A percentile compares a stretch with the other conserved stretches of the same genome.
These are phyloP conservation scores for Synanthedon tipuliformis DNA, from an alignment of 2,888 invertebrate species.

Conservation along the genomic window DNA sequence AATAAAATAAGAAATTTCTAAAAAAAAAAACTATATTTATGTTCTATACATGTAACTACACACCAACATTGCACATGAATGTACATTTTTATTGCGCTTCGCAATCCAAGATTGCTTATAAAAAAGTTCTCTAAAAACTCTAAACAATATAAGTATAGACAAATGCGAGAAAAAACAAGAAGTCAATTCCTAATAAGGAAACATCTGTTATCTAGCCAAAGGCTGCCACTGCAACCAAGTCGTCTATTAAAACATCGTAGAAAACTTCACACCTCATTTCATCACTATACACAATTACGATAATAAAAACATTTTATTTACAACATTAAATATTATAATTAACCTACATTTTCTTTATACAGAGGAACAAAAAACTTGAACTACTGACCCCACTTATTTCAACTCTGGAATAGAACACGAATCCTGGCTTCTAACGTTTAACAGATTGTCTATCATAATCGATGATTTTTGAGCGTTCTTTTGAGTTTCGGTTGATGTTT, in stretches of 20 bases:
- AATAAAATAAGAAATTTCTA: constrained; percentile 12
- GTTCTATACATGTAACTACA: constrained; percentile 25
- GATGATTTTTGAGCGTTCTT: constrained; percentile 52
- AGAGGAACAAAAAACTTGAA: constrained; percentile 65
- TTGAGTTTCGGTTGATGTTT: constrained; percentile 34
- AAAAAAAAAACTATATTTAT: constrained; percentile 4
- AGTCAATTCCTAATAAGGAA: constrained; percentile 16
- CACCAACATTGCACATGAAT: constrained; percentile 52
- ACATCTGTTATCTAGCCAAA: constrained; percentile 6
- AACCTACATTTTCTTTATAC: constrained; percentile 51
- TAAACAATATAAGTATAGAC: constrained; percentile 3
- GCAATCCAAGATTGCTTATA: constrained; percentile 21
- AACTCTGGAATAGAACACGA: constrained; percentile 44
- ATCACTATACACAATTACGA: constrained; percentile 58
- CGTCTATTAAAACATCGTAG: constrained; percentile 25
- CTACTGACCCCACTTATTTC: constrained; percentile 50
- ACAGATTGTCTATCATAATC: constrained; percentile 57
- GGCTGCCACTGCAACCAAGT: constrained; percentile 7
- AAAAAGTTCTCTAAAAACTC: constrained; percentile 1
- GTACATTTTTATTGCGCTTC: constrained; percentile 31
- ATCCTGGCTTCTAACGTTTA: constrained; percentile 44
- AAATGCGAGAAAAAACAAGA: constrained; percentile 7
- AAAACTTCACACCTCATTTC: constrained; percentile 41
- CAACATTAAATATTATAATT: constrained; percentile 57
- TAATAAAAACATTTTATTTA: constrained; percentile 67